These are phyloP conservation scores for Cistogaster globosa DNA, from an alignment of 2,888 invertebrate species.

Conservation along the genomic window DNA sequence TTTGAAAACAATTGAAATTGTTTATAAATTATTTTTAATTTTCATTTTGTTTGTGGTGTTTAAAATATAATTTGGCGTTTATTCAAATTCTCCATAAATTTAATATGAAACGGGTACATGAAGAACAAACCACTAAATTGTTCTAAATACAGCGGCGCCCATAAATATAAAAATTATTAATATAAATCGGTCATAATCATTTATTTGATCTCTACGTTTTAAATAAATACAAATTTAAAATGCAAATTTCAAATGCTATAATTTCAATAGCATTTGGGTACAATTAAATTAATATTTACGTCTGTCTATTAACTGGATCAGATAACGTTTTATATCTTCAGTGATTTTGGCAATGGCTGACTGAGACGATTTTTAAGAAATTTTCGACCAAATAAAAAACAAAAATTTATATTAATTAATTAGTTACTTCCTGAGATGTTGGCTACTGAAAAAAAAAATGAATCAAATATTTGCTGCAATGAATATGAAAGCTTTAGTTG, in stretches of 20 bases:
- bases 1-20: constrained; percentile 21
- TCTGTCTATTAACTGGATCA: neutral
- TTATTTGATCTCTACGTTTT: neutral
- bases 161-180: constrained; percentile 22
- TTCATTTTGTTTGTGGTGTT: constrained; percentile 37
- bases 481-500: neutral
- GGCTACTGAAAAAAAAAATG: neutral
- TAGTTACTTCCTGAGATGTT: neutral
- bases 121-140: constrained; percentile 40
- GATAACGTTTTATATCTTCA: constrained; percentile 3
- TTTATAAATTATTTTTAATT: constrained; percentile 37
- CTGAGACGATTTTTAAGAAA: neutral
- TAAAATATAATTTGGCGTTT: constrained; percentile 64
- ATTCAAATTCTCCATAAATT: constrained; percentile 65
- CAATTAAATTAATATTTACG: neutral
- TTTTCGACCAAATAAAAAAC: neutral
- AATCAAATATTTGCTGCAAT: neutral
- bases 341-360: neutral
- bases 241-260: neutral
- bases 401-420: neutral
- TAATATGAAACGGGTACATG: constrained; percentile 55
- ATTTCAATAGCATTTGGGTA: neutral
- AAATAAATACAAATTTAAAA: neutral
- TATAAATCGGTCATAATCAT: constrained; percentile 15
- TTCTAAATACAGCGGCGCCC: constrained; percentile 58